phyloP scores from a whole-genome alignment of 2,888 invertebrate genomes.

The Spialia ferax region DNA sequence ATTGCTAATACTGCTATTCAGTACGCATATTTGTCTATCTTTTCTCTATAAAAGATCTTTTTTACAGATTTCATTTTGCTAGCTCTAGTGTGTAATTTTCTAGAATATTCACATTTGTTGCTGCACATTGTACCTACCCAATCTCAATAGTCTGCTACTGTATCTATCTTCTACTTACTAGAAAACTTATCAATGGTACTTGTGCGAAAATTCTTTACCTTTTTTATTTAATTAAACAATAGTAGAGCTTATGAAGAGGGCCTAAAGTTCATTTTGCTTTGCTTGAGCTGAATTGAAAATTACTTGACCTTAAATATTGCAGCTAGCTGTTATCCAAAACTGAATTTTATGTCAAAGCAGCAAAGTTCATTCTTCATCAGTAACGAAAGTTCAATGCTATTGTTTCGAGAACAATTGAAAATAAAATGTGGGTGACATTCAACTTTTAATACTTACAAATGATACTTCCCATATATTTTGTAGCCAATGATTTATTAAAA shows the following conservation, averaged over 20 bases:
- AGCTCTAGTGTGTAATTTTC: no score
- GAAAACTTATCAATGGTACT: conserved; percentile 21
- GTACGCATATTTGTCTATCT: no score
- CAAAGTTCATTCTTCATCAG: background rate
- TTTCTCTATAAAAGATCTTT: no score
- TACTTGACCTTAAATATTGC: conserved; percentile 18
- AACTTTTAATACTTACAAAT: background rate
- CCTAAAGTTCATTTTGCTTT: conserved; percentile 9
- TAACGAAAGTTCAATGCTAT: background rate
- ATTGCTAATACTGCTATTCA: no score
- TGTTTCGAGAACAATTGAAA: conserved; percentile 8
- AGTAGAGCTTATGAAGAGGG: background rate
- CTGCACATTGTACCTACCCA: conserved; percentile 14
- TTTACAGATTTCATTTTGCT: no score
- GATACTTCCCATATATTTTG: background rate
- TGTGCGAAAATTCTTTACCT: conserved; percentile 2
- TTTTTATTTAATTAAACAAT: no score
- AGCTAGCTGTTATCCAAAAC: background rate
- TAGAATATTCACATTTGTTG: background rate
- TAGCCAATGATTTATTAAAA: no score
- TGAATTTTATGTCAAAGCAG: conserved; percentile 14
- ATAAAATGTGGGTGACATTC: background rate
- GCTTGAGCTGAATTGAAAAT: conserved; percentile 8
- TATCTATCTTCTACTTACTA: conserved; percentile 8
- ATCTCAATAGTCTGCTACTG: conserved; percentile 8